phyloP scores from a whole-genome alignment of 1,140 invertebrate species.

The Zeugodacus cucurbitae region DNA sequence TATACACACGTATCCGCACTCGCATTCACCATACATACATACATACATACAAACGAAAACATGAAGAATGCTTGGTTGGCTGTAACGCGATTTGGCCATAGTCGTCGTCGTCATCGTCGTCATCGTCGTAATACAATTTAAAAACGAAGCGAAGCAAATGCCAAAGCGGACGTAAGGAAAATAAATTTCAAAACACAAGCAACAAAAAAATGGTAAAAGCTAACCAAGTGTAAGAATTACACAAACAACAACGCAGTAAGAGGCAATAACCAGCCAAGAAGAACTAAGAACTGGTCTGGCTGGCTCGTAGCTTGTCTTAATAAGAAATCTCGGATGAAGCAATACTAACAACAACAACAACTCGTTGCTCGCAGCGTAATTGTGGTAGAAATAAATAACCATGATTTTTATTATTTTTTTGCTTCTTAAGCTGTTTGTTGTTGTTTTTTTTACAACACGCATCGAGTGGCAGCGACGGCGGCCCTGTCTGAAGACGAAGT shows the following conservation, averaged over 20 bases:
- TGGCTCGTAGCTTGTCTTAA: slow-evolving; percentile 29
- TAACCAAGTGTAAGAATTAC: slow-evolving; percentile 35
- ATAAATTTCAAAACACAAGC: neutral
- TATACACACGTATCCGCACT: neutral
- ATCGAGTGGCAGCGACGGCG: neutral
- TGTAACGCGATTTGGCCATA: neutral
- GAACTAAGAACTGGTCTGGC: slow-evolving; percentile 36
- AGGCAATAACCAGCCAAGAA: slow-evolving; percentile 31
- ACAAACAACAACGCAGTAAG: neutral
- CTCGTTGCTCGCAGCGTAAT: neutral
- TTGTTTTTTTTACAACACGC: slow-evolving; percentile 8
- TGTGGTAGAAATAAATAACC: slow-evolving; percentile 33
- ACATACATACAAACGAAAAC: neutral
- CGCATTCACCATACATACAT: neutral
- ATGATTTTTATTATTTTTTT: neutral
- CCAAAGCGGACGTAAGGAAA: neutral
- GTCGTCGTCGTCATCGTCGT: neutral
- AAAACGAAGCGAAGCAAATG: slow-evolving; percentile 30
- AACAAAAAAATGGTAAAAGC: slow-evolving; percentile 10
- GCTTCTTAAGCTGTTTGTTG: neutral
- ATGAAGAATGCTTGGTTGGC: neutral
- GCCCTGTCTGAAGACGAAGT: neutral
- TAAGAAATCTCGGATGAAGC: slow-evolving; percentile 31
- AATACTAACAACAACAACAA: neutral
- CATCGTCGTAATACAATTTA: slow-evolving; percentile 21